Evolutionary conservation across 2,888 invertebrate genomes (phyloP).

Genomic region (Cheilosia vernalis): DNA sequence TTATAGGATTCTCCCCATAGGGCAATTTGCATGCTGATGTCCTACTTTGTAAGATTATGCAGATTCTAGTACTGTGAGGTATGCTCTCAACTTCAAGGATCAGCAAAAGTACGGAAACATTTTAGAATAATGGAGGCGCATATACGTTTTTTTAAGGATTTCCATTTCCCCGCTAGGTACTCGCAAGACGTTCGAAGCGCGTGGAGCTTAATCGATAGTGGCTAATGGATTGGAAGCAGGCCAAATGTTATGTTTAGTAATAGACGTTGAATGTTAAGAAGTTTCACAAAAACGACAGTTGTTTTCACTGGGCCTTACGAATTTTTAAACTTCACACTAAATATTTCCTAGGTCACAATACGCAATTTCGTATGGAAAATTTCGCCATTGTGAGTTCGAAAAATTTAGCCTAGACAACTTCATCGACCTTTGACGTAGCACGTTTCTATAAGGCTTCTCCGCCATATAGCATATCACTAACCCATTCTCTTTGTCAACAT

Average conservation of each 20-base stretch:
- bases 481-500: too few species aligned
- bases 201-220: not conserved
- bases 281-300: too few species aligned
- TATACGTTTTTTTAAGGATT: conserved; percentile 23
- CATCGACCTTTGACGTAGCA: too few species aligned
- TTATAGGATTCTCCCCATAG: conserved; percentile 14
- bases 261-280: too few species aligned
- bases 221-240: not conserved
- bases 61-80: conserved; percentile 12
- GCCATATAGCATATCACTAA: too few species aligned
- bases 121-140: conserved; percentile 24
- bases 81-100: conserved; percentile 10
- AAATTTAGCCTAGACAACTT: too few species aligned
- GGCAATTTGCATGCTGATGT: conserved; percentile 42
- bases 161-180: not conserved
- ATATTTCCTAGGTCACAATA: too few species aligned
- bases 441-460: too few species aligned
- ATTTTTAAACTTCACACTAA: too few species aligned
- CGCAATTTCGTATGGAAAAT: too few species aligned
- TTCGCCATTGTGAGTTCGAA: too few species aligned
- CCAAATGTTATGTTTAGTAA: not conserved
- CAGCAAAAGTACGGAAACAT: conserved; percentile 14
- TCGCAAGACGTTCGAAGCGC: not conserved
- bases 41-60: conserved; percentile 14
- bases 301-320: too few species aligned